Conservation (phyloP, 2,113 vertebrate species). For the Struthidea cinerea region DNA sequence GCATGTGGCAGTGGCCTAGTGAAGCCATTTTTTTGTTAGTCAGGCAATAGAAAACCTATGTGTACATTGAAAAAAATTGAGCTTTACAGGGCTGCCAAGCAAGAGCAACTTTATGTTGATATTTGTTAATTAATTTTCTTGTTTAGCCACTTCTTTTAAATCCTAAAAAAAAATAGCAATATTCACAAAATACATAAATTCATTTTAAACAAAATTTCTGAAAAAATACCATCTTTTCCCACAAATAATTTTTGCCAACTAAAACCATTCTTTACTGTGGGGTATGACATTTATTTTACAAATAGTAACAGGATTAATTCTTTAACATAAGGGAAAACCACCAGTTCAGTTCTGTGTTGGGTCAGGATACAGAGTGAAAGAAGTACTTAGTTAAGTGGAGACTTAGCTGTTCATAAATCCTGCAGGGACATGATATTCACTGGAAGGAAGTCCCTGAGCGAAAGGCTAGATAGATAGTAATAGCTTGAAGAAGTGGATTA, state of each 20-base stretch:
- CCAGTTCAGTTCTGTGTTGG: not conserved
- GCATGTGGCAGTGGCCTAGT: not conserved
- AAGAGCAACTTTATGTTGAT: not conserved
- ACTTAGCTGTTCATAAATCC: not conserved
- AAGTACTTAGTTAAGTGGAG: not conserved
- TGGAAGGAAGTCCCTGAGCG: not conserved
- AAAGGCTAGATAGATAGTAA: not conserved
- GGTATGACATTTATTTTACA: not conserved
- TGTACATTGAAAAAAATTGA: not conserved
- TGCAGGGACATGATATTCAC: not conserved
- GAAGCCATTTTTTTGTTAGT: not conserved
- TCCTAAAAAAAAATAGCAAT: fast-evolving
- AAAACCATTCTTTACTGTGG: not conserved
- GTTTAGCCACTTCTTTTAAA: not conserved
- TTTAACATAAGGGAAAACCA: not conserved
- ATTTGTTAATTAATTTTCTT: not conserved
- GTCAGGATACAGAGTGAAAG: not conserved
- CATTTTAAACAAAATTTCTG: not conserved
- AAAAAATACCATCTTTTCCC: not conserved
- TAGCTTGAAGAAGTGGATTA: not conserved
- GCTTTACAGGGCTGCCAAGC: not conserved
- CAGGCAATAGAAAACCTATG: not conserved
- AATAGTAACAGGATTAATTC: not conserved
- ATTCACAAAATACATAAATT: not conserved
- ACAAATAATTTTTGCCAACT: not conserved